These are phyloP conservation scores for Drosophila arizonae DNA, from an alignment of 1,140 invertebrate genomes.

Conservation along the genomic window DNA sequence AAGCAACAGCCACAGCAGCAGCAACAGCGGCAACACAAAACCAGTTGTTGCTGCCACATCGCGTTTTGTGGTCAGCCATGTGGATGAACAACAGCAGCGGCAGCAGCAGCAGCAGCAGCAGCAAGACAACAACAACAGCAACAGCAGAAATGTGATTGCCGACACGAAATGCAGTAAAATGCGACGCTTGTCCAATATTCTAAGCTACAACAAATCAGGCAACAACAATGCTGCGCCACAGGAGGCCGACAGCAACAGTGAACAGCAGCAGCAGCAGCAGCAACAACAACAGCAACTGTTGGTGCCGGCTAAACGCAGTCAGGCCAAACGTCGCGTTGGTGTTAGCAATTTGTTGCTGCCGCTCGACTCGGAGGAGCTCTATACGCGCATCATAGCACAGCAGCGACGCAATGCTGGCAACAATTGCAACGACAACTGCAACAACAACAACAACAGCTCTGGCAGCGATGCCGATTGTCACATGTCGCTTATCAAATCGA, in stretches of 20 bases:
- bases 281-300: slow-evolving; percentile 15
- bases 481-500: slow-evolving; percentile 68
- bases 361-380: slow-evolving; percentile 78
- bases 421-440: neutral
- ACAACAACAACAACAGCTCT: neutral
- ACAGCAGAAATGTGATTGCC: neutral
- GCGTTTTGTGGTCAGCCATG: slow-evolving; percentile 78
- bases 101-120: slow-evolving; percentile 6
- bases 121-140: neutral
- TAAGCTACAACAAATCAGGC: slow-evolving; percentile 61
- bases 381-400: slow-evolving; percentile 76
- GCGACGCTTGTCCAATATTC: slow-evolving; percentile 80
- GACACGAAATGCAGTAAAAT: slow-evolving; percentile 69
- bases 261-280: slow-evolving; percentile 31
- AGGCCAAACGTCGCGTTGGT: slow-evolving; percentile 67
- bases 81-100: slow-evolving; percentile 54
- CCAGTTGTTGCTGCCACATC: slow-evolving; percentile 45
- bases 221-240: slow-evolving; percentile 17
- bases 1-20: neutral
- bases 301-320: slow-evolving; percentile 45
- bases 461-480: slow-evolving; percentile 45
- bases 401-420: slow-evolving; percentile 42
- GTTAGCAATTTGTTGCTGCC: slow-evolving; percentile 73
- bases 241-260: slow-evolving; percentile 18
- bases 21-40: slow-evolving; percentile 19